Evolutionary conservation across 2,888 invertebrate species (phyloP), one percentile per base, ranked within the genome.

Genomic region (Omphaloscelis lunosa): DNA sequence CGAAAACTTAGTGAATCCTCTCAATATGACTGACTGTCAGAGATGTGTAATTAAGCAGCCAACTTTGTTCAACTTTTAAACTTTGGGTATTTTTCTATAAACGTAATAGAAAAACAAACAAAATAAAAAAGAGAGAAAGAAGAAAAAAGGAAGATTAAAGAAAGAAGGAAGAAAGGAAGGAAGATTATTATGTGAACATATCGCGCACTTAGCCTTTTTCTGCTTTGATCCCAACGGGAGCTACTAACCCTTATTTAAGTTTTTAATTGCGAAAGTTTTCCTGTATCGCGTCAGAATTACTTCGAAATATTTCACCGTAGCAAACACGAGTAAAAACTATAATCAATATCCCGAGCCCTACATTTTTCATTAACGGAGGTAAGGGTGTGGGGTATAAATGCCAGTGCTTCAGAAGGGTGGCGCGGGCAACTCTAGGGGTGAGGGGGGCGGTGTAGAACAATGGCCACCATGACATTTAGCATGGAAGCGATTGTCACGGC

Each of bases 381-480:
- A 92, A 93, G 92, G 93, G 93, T 90, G 92, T 90, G 93, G 91
- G 92, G 91, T 86, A 92, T 93, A 95, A 96, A 96, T 95, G 95
- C 94, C 95, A 95, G 93, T 93, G 91, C 93, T 93, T 93, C 90
- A 90, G 90, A 88, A 91, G 92, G 92, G 93, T 90, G 94, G 92
- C 85, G 86, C 80, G 87, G 86, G 88, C 82, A 86, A 87, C 83
- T 89, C 77, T 88, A 88, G 90, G 90, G 88, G 90, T 83, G 88
- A 80, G 89, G 89, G 90, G 86, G 89, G 88, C 82, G 86, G 85
- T 82, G 91, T 91, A 93, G 95, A 96, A 96, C 96, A 96, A 96
- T 96, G 93, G 95, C 95, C 93, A 96, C 95, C 96, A 95, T 96
- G 96, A 96, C 96, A 96, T 96, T 96, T 96, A 96, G 95, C 95